Percentiles rank a stretch among this genome's conserved stretches.
Evolutionary conservation across 2,888 invertebrate genomes (phyloP).

Genomic region (Ochropleura leucogaster): DNA sequence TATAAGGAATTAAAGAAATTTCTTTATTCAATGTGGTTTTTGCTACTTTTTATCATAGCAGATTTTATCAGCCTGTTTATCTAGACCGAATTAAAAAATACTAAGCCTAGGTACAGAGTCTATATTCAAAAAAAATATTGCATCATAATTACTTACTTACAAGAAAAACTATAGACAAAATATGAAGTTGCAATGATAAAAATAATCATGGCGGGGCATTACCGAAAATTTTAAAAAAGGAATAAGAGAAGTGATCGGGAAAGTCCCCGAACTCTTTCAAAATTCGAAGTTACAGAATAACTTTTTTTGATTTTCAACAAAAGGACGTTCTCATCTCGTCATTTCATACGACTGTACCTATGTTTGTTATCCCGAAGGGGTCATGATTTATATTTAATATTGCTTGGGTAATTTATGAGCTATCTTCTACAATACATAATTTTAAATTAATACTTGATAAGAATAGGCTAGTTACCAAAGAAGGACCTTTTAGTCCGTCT

Average conservation of each 20-base stretch:
- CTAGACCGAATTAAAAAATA: constrained; percentile 1
- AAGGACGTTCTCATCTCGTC: too few relatives aligned
- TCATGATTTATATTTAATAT: too few relatives aligned
- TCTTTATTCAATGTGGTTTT: background rate
- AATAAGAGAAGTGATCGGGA: background rate
- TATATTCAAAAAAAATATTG: constrained; percentile 5
- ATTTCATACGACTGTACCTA: too few relatives aligned
- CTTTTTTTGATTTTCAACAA: too few relatives aligned
- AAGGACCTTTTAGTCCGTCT: too few relatives aligned
- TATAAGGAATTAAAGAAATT: background rate
- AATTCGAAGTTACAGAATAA: too few relatives aligned
- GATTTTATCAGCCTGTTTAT: constrained; percentile 17
- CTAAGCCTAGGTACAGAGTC: constrained; percentile 4
- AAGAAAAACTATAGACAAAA: background rate
- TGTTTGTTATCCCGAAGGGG: too few relatives aligned
- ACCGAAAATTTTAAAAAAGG: background rate
- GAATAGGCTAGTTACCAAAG: too few relatives aligned
- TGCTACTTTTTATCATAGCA: background rate
- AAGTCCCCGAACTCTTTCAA: background rate
- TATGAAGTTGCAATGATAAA: constrained; percentile 7
- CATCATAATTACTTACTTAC: constrained; percentile 17
- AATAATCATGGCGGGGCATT: background rate
- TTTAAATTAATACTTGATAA: too few relatives aligned
- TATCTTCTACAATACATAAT: too few relatives aligned
- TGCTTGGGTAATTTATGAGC: too few relatives aligned